Evolutionary conservation across 1,140 invertebrate species (phyloP).

Genomic region (Druon quercuslanigerum): DNA sequence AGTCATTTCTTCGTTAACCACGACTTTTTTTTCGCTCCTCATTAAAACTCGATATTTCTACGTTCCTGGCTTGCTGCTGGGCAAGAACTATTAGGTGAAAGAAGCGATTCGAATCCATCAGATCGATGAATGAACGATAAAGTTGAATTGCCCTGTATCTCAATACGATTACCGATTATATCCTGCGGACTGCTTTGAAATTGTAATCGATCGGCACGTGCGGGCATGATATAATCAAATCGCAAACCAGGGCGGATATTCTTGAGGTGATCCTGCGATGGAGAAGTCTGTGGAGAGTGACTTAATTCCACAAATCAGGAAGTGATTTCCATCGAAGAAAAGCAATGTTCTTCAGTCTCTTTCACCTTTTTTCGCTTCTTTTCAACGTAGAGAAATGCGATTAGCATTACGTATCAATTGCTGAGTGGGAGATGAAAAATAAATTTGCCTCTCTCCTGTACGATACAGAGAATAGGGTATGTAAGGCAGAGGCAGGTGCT

Average conservation of each 20-base stretch:
- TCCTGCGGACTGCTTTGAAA: constrained; percentile 60
- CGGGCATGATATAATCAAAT: constrained; percentile 68
- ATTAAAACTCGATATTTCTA: constrained; percentile 19
- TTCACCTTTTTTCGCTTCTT: constrained; percentile 52
- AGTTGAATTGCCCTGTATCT: not conserved
- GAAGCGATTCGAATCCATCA: not conserved
- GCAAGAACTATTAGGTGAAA: not conserved
- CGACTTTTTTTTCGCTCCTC: not conserved
- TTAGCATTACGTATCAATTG: constrained; percentile 43
- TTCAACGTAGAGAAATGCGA: constrained; percentile 48
- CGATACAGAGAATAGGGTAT: constrained; percentile 42
- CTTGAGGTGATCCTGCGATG: constrained; percentile 27
- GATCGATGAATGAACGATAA: constrained; percentile 13
- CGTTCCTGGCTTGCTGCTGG: not conserved
- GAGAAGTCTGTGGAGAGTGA: constrained; percentile 31
- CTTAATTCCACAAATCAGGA: constrained; percentile 61
- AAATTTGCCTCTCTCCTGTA: constrained; percentile 41
- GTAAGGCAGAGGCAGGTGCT: constrained; percentile 41
- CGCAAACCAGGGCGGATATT: constrained; percentile 55
- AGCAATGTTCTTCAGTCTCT: constrained; percentile 34
- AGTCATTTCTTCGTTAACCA: constrained; percentile 8
- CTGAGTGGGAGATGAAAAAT: constrained; percentile 45
- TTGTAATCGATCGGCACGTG: constrained; percentile 60
- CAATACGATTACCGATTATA: constrained; percentile 22
- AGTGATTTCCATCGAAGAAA: constrained; percentile 65